Percentiles rank a stretch among this genome's conserved stretches.
phyloP scores from a whole-genome alignment of 2,797 vertebrate genomes.

The Valencia hispanica region DNA sequence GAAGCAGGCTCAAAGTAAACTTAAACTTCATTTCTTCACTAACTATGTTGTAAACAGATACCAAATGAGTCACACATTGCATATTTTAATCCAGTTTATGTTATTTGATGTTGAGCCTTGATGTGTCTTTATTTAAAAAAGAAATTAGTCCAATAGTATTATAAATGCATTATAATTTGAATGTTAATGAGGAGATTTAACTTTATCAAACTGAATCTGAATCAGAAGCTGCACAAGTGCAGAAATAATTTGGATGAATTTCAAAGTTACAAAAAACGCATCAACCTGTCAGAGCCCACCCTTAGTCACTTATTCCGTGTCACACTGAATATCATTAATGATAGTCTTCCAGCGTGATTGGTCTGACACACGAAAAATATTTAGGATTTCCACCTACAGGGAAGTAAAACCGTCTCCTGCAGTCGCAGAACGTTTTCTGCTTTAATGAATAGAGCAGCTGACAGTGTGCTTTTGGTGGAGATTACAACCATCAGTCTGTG shows the following conservation, averaged over 20 bases:
- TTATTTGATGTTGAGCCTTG: background rate
- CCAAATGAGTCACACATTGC: background rate
- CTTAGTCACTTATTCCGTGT: background rate
- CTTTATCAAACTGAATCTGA: slow-evolving; percentile 1
- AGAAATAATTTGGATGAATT: slow-evolving; percentile 6
- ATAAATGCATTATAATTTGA: slow-evolving; percentile 5
- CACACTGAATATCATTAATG: slow-evolving; percentile 24
- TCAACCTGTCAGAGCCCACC: background rate
- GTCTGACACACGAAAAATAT: slow-evolving; percentile 6
- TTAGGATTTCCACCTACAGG: slow-evolving; percentile 7
- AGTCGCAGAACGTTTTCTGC: slow-evolving; percentile 7
- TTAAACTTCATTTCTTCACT: background rate
- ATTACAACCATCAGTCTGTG: slow-evolving; percentile 51
- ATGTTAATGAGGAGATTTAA: background rate
- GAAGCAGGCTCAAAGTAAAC: background rate
- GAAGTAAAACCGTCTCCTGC: slow-evolving; percentile 11
- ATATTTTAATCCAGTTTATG: background rate
- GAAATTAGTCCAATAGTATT: no score
- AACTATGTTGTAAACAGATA: background rate
- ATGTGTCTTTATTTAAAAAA: background rate
- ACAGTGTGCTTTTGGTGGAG: slow-evolving; percentile 47
- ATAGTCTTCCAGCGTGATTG: background rate
- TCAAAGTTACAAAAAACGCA: slow-evolving; percentile 1
- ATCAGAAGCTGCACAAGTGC: slow-evolving; percentile 1
- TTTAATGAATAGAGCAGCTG: slow-evolving; percentile 44